These are phyloP conservation scores for Cebidichthys violaceus DNA, from an alignment of 2,113 vertebrate species.

Conservation along the genomic window DNA sequence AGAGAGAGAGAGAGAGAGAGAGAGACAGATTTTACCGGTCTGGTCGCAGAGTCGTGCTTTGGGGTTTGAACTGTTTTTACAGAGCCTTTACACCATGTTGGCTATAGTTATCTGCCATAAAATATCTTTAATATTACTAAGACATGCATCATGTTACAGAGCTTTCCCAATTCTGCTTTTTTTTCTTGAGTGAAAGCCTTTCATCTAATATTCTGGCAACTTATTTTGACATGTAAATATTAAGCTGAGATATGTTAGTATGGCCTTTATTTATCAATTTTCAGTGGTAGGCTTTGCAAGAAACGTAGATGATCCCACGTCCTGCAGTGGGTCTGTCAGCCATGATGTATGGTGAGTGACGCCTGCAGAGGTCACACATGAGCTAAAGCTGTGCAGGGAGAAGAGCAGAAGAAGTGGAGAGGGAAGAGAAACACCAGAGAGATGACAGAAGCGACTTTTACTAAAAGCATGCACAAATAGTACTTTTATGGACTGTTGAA, in stretches of 20 bases:
- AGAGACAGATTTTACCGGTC: neutral
- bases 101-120: neutral
- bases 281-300: neutral
- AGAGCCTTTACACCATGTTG: neutral
- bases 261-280: neutral
- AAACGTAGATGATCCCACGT: neutral
- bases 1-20: no score
- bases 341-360: constrained; percentile 36
- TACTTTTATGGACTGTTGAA: neutral
- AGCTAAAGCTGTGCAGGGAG: constrained; percentile 56
- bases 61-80: neutral
- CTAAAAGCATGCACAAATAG: no score
- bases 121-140: neutral
- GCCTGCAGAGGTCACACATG: constrained; percentile 74
- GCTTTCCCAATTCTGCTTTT: neutral
- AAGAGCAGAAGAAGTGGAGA: constrained; percentile 35
- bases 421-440: constrained; percentile 16
- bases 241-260: neutral
- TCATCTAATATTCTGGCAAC: neutral
- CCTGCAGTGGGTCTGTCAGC: neutral
- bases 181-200: neutral
- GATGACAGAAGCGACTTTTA: neutral
- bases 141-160: neutral
- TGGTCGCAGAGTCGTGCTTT: neutral
- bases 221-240: neutral